Conservation (phyloP, 2,113 vertebrate species). For the Phalacrocorax pelagicus region DNA sequence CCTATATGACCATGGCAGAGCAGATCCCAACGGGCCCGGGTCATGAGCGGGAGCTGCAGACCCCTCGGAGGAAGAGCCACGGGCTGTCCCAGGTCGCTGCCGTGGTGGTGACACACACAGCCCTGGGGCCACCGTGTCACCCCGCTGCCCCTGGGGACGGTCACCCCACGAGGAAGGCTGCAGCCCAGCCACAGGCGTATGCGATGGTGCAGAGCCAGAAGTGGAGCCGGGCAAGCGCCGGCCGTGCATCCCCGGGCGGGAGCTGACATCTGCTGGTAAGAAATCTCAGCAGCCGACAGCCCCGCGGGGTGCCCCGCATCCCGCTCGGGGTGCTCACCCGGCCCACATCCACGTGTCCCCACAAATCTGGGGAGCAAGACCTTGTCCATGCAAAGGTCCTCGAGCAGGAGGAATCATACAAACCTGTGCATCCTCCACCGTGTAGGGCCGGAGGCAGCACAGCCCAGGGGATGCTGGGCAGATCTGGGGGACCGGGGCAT, state of each 20-base stretch:
- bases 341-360: neutral
- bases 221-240: accelerated
- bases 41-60: neutral
- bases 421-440: accelerated
- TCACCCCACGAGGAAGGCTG: neutral
- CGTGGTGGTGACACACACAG: accelerated
- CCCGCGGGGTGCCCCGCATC: neutral
- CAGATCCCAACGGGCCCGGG: neutral
- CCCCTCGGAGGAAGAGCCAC: neutral
- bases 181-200: too few relatives aligned
- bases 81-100: neutral
- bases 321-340: accelerated
- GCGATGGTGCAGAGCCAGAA: neutral
- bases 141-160: neutral
- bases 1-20: accelerated
- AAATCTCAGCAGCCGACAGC: neutral
- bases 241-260: neutral
- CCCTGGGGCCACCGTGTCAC: neutral
- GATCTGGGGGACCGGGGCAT: neutral
- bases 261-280: constrained; percentile 49
- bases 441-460: accelerated
- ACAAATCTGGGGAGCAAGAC: accelerated
- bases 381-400: accelerated
- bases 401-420: too few relatives aligned
- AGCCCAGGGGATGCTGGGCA: neutral